Evolutionary conservation across 2,888 invertebrate species (phyloP), one percentile per base, ranked within the genome.

Genomic region (Pseudanteris insignis): DNA sequence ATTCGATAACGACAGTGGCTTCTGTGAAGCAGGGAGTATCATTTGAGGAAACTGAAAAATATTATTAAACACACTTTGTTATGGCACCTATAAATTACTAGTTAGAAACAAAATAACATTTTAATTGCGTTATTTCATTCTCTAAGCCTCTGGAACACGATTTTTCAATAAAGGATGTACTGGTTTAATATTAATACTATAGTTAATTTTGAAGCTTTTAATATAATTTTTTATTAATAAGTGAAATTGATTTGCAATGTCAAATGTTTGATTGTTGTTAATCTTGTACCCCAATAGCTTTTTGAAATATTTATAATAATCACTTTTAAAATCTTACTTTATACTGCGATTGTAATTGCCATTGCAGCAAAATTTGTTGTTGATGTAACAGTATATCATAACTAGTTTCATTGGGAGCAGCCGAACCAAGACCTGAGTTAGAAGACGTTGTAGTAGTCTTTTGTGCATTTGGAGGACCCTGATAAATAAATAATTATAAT

Each of bases 361-460:
- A 90, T 79, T 94, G 93, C 46, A 97, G 86, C 59, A 96, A 87
- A 69, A 97, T 81, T 77, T 96, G 96, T 77, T 97, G 97, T 75
- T 97, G 97, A 74, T 96, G 92, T 62, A 97, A 84, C 46, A 96
- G 85, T 67, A 96, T 81, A 79, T 96, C 94, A 81, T 96, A 96
- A 5, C 92, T 92, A 4, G 92, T 93, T 81, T 95, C 94, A 13
- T 83, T 83, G 41, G 82, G 72, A 66, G 84, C 75, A 25, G 78
- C 69, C 67, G 70, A 65, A 24, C 71, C 72, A 53, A 76, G 70
- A 41, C 73, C 71, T 60, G 75, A 73, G 61, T 77, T 78, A 7
- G 84, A 84, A 7, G 86, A 85, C 11, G 85, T 83, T 36, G 78
- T 79, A 2, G 85, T 83, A 40, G 86, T 85, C 75, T 92, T 92